Evolutionary conservation across 2,797 vertebrate genomes (phyloP).

Genomic region (Acipenser ruthenus): DNA sequence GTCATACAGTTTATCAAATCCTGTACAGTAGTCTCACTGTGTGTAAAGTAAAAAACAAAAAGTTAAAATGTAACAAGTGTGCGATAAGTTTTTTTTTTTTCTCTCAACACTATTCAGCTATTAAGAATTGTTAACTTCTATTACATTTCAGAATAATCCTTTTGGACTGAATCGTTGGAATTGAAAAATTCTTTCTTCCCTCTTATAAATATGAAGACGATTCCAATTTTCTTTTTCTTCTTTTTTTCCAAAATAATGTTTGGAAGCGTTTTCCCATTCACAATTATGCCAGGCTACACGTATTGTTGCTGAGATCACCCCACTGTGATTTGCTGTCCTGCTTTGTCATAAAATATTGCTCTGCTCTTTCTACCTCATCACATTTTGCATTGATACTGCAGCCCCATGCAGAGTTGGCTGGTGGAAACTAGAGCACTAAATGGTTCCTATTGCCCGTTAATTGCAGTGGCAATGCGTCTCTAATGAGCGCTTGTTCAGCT

Average conservation of each 20-base stretch:
- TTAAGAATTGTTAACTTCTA: no score
- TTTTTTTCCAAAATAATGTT: neutral
- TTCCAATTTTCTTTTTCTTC: no score
- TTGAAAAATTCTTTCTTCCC: no score
- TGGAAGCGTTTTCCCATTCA: neutral
- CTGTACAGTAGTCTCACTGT: no score
- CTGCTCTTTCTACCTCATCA: slow-evolving; percentile 24
- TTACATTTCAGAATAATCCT: no score
- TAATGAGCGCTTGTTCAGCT: slow-evolving; percentile 55
- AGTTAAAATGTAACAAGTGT: no score
- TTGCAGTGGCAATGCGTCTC: slow-evolving; percentile 61
- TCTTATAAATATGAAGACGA: no score
- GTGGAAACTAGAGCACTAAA: slow-evolving; percentile 56
- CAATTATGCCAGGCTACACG: neutral
- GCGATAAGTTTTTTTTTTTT: no score
- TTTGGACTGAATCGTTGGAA: no score
- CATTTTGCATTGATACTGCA: slow-evolving; percentile 32
- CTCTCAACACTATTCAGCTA: no score
- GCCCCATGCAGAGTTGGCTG: slow-evolving; percentile 43
- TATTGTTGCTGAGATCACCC: neutral
- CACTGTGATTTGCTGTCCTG: slow-evolving; percentile 5
- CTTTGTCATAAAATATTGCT: slow-evolving; percentile 18
- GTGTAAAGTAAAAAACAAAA: no score
- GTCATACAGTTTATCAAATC: no score
- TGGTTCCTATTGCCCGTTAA: slow-evolving; percentile 48